Percentiles rank a stretch among this genome's conserved stretches.
Evolutionary conservation across 2,888 invertebrate genomes (phyloP).

Genomic region (Megaustenia siamemsis): DNA sequence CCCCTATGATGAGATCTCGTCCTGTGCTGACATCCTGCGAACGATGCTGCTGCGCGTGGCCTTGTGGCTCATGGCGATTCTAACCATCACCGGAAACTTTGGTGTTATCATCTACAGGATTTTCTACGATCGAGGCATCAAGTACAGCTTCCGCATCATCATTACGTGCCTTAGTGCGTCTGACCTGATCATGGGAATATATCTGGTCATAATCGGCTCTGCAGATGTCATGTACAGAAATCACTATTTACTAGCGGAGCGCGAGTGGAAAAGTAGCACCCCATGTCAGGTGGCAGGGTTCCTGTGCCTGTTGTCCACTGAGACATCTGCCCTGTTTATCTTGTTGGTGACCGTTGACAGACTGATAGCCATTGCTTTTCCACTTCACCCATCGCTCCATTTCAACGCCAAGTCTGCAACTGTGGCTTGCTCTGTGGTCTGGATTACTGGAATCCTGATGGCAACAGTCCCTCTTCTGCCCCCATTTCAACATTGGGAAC

Average conservation of each 20-base stretch:
- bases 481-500: constrained; percentile 47
- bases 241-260: constrained; percentile 50
- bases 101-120: constrained; percentile 48
- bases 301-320: constrained; percentile 49
- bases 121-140: constrained; percentile 33
- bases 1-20: constrained; percentile 52
- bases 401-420: constrained; percentile 43
- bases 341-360: constrained; percentile 55
- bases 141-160: constrained; percentile 53
- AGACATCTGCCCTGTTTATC: constrained; percentile 54
- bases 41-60: constrained; percentile 27
- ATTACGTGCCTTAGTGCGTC: constrained; percentile 56
- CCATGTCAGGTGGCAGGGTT: constrained; percentile 54
- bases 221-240: constrained; percentile 54
- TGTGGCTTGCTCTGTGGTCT: constrained; percentile 31
- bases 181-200: constrained; percentile 56
- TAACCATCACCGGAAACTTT: constrained; percentile 50
- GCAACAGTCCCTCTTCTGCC: constrained; percentile 53
- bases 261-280: constrained; percentile 49
- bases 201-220: constrained; percentile 55
- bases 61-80: constrained; percentile 39
- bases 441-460: constrained; percentile 35
- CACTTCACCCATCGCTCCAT: constrained; percentile 44
- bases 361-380: constrained; percentile 51
- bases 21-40: constrained; percentile 51